Conservation (phyloP, 2,113 vertebrate genomes). For the Thomomys bottae region DNA sequence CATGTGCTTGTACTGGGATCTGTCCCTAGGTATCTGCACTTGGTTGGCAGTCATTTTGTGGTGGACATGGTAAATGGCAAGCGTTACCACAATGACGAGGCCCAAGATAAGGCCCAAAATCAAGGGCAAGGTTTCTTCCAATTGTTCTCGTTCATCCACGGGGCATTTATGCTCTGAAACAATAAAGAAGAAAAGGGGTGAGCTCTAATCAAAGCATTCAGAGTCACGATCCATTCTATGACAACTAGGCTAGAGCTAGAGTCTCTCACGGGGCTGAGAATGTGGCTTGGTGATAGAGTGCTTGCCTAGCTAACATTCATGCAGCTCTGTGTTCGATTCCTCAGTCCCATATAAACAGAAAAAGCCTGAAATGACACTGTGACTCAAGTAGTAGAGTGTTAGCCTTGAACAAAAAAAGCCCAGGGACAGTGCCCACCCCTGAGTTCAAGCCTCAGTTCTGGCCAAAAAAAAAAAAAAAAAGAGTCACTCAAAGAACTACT, state of each 20-base stretch:
- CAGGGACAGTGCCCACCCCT: no score
- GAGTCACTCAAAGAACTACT: no score
- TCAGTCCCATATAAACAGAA: no score
- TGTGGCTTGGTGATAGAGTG: no score
- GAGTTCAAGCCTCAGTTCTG: no score
- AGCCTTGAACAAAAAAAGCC: no score
- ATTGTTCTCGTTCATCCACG: constrained; percentile 94
- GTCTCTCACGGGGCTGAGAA: background rate
- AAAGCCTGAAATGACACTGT: no score
- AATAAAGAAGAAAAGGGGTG: constrained; percentile 45
- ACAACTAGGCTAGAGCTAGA: background rate
- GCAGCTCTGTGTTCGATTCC: no score
- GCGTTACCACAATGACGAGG: constrained; percentile 92
- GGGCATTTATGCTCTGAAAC: constrained; percentile 95
- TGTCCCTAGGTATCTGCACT: constrained; percentile 94
- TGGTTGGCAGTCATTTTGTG: constrained; percentile 94
- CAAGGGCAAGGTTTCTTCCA: constrained; percentile 96
- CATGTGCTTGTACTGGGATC: constrained; percentile 99
- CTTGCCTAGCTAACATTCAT: no score
- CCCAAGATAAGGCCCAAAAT: constrained; percentile 94
- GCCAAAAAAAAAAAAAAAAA: no score
- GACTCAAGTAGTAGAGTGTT: no score
- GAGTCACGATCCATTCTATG: background rate
- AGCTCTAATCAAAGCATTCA: background rate
- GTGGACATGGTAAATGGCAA: constrained; percentile 96